Evolutionary conservation across 1,140 invertebrate species (phyloP).

Genomic region (Asbolus verrucosus): DNA sequence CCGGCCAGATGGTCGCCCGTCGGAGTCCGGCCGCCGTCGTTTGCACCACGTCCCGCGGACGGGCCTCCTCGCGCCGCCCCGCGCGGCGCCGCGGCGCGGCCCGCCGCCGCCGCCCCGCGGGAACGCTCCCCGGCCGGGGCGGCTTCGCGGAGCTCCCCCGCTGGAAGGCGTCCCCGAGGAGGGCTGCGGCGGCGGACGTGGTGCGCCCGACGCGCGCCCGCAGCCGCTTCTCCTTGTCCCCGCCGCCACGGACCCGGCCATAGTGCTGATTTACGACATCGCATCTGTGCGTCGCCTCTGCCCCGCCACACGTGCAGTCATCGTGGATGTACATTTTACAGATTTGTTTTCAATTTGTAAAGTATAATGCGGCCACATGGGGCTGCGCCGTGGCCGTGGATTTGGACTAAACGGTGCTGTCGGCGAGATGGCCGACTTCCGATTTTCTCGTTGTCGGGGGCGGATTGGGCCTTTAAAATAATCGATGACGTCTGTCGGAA

Average conservation of each 20-base stretch:
- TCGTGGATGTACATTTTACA: conserved; percentile 55
- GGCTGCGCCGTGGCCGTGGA: too few species aligned
- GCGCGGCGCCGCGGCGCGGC: too few species aligned
- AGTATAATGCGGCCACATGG: conserved; percentile 9
- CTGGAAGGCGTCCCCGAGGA: too few species aligned
- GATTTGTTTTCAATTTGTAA: conserved; percentile 61
- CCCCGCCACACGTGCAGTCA: conserved; percentile 53
- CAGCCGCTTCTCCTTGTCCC: conserved; percentile 52
- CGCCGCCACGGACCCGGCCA: conserved; percentile 39
- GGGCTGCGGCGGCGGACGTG: conserved; percentile 12
- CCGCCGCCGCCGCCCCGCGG: too few species aligned
- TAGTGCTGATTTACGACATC: conserved; percentile 58
- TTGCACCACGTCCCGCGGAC: conserved; percentile 33
- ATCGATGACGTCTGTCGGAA: conserved; percentile 20
- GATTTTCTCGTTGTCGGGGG: conserved; percentile 1
- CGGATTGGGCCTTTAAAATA: too few species aligned
- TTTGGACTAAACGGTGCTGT: too few species aligned
- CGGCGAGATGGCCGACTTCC: too few species aligned
- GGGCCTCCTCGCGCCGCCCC: too few species aligned
- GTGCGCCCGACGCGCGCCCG: conserved; percentile 22
- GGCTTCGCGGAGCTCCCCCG: too few species aligned
- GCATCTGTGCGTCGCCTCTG: conserved; percentile 55
- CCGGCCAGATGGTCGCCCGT: conserved; percentile 62
- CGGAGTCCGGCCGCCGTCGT: conserved; percentile 7
- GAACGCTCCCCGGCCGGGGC: too few species aligned